These are phyloP conservation scores for Microchrysa polita DNA, from an alignment of 2,888 invertebrate genomes.

Conservation along the genomic window DNA sequence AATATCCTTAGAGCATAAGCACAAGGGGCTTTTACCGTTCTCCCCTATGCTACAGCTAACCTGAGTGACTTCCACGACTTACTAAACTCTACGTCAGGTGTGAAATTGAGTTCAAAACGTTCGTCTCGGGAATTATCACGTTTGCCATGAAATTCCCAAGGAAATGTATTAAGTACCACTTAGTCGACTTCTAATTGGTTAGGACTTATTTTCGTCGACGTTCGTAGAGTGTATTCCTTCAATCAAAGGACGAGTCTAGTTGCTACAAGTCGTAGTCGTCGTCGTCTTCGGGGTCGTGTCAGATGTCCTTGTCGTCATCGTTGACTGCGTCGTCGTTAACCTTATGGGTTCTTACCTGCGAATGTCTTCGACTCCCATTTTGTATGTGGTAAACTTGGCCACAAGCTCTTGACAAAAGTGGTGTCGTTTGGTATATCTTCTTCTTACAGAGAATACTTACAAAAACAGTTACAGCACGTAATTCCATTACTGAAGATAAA, in stretches of 20 bases:
- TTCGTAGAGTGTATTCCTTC: not conserved
- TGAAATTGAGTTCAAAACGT: conserved; percentile 18
- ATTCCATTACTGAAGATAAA: conserved; percentile 34
- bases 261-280: no score
- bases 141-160: conserved; percentile 13
- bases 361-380: not conserved
- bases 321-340: no score
- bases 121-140: conserved; percentile 22
- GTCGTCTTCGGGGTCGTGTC: not conserved
- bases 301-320: not conserved
- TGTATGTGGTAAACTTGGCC: not conserved
- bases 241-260: not conserved
- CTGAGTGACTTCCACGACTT: not conserved
- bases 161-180: conserved; percentile 17
- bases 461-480: conserved; percentile 23
- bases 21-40: no score
- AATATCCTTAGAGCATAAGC: no score
- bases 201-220: conserved; percentile 11
- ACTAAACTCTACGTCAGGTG: conserved; percentile 29
- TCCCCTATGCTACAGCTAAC: no score
- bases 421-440: not conserved
- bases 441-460: not conserved
- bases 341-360: not conserved
- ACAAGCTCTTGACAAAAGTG: not conserved
- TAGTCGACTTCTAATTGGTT: conserved; percentile 23